A percentile compares a stretch with the other conserved stretches of the same genome.
phyloP scores from a whole-genome alignment of 2,113 vertebrate species.

The Chlorodrepanis virens region DNA sequence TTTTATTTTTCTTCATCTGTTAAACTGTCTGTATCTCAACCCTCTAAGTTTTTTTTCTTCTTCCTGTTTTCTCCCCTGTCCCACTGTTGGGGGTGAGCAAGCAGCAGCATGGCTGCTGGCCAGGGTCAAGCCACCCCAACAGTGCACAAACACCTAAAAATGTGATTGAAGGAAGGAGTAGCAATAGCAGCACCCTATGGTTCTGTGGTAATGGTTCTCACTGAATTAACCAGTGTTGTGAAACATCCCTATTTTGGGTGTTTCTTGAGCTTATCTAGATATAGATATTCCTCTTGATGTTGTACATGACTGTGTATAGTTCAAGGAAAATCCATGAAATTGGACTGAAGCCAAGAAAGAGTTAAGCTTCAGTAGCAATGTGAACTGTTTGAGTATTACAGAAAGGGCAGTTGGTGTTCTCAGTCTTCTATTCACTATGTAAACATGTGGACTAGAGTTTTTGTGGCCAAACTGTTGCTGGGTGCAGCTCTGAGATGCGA shows the following conservation, averaged over 20 bases:
- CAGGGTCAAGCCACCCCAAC: background rate
- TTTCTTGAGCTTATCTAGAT: background rate
- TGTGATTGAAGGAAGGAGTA: background rate
- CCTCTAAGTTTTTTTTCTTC: background rate
- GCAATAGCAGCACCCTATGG: rapidly evolving
- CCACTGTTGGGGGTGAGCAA: background rate
- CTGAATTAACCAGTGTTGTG: background rate
- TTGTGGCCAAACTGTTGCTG: background rate
- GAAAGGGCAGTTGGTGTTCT: background rate
- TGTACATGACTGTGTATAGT: background rate
- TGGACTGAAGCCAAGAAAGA: background rate
- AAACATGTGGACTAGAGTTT: background rate
- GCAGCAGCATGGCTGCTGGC: background rate
- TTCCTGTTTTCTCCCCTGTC: background rate
- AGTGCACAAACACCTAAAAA: background rate
- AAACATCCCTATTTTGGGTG: background rate
- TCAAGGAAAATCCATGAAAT: background rate
- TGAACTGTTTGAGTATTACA: background rate
- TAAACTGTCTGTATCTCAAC: background rate
- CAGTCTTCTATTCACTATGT: background rate
- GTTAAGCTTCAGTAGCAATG: background rate
- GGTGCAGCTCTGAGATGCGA: rapidly evolving
- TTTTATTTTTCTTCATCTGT: background rate
- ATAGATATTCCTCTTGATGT: background rate
- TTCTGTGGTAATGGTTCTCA: background rate